Evolutionary conservation across 2,113 vertebrate species (phyloP).

Genomic region (Psittacula cyanocephala): DNA sequence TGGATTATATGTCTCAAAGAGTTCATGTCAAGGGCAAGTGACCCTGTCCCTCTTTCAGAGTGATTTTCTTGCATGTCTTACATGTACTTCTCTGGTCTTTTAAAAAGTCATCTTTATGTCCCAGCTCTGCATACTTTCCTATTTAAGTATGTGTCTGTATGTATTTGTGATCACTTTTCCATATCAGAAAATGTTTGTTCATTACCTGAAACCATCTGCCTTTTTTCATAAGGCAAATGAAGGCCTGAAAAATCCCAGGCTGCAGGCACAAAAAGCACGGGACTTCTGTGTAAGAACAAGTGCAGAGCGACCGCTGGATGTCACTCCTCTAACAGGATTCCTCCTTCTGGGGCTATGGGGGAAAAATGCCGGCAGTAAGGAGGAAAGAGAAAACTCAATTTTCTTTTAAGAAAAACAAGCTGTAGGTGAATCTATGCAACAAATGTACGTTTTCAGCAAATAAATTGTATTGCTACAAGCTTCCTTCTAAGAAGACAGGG

Average conservation of each 20-base stretch:
- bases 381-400: background rate
- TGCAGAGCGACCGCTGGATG: background rate
- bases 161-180: background rate
- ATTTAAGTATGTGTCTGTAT: background rate
- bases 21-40: background rate
- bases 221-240: background rate
- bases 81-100: background rate
- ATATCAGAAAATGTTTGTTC: background rate
- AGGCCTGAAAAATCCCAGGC: background rate
- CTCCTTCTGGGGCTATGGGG: fast-evolving
- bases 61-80: background rate
- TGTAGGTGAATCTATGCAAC: background rate
- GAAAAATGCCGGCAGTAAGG: background rate
- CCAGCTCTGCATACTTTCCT: background rate
- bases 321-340: background rate
- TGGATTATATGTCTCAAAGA: background rate
- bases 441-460: background rate
- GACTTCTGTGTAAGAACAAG: background rate
- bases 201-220: background rate
- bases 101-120: background rate
- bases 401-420: background rate
- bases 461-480: background rate
- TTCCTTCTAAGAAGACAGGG: background rate
- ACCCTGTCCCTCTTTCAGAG: background rate
- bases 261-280: too few relatives aligned